Base-by-base conservation (phyloP, 2,113 vertebrate species). In the Triplophysa rosa region DNA sequence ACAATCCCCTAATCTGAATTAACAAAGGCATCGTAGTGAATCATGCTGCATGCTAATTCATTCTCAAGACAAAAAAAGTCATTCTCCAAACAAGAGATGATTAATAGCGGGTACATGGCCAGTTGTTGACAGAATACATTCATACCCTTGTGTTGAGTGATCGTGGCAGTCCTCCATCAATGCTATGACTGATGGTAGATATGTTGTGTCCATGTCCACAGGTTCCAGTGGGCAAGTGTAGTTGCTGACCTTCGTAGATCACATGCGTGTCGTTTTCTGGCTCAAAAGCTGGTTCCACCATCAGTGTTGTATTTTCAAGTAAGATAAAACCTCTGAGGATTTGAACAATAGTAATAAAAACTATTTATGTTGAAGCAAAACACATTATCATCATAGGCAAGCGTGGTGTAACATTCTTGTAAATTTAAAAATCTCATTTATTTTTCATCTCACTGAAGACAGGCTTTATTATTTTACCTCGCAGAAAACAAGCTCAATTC, bases 321-420 rank as follows among this genome's bases (percentile, higher is more conserved):
- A 89, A 89, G 87, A 99, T 92, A 79, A 98, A 93, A 78, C 97
- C 98, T 92, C 98, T 98, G 90, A 77, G 67, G 71, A 84, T 62
- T 29, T 54, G 37, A 77, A 49, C 3, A 24, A 61, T 19, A 42
- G 33, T 37, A 37, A 37, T 37, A 37, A 37, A 37, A 37, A 7
- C 6, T 7, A 8, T 37, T 37, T 37, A 37, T 37, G 33, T 63
- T 8, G 21, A 8, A 37, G 1, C 12, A n/a, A 10, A 26, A 54
- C 19, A 63, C 3, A 62, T 6, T 19, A 8, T 49, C 19, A 65
- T 66, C 52, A 77, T 17, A n/a, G 42, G 42, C 10, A 45, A 45
- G 42, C 42, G 11, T 12, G 33, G 11, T 45, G 11, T 45, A 9
- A 45, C 42, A 45, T 45, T 45, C 11, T 45, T 45, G 9, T 45